phyloP scores from a whole-genome alignment of 2,113 vertebrate genomes.

The Pluvianellus socialis region DNA sequence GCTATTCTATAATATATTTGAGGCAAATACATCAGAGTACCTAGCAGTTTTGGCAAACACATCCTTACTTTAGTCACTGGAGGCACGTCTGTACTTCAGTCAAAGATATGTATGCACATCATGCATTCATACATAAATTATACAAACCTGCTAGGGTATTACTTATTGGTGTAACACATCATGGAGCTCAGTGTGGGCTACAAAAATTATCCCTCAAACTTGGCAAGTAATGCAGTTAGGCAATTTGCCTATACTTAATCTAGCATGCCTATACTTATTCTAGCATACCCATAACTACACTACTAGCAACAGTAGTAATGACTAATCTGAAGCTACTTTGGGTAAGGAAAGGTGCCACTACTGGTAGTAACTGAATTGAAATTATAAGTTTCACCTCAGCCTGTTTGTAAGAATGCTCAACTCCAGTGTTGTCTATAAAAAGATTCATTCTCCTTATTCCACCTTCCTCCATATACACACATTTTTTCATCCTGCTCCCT shows the following conservation, averaged over 20 bases:
- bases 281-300: background rate
- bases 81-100: background rate
- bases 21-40: background rate
- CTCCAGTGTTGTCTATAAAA: background rate
- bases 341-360: background rate
- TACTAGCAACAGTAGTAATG: background rate
- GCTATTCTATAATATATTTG: background rate
- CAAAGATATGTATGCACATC: fast-evolving
- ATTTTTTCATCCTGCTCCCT: background rate
- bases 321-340: background rate
- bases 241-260: background rate
- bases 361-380: background rate
- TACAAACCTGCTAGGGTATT: background rate
- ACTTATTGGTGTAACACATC: background rate
- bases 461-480: background rate
- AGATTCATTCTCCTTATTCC: background rate
- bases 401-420: background rate
- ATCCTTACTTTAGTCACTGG: background rate
- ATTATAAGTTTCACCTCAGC: background rate
- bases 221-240: background rate
- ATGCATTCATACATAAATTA: background rate
- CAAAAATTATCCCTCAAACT: background rate
- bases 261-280: background rate
- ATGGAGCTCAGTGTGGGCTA: background rate
- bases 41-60: background rate